Evolutionary conservation across 1,140 invertebrate genomes (phyloP), one percentile per base, ranked within the genome.

Genomic region (Chrysomallon squamiferum): DNA sequence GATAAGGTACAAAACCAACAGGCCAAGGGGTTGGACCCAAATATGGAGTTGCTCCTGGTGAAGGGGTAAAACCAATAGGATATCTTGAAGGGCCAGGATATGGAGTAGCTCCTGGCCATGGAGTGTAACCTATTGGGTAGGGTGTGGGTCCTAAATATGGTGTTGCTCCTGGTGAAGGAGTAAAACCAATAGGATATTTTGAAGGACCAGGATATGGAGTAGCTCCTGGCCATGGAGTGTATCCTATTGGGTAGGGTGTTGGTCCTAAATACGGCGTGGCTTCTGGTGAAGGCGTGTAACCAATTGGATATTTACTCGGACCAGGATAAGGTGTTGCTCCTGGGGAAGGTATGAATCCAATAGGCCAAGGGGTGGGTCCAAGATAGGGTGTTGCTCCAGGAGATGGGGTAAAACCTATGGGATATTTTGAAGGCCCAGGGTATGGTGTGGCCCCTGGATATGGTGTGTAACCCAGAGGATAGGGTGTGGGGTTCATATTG

Each of bases 351-450:
- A 22, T 47, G 25, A 20, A 47, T 47, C 45, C 45, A 15, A 47
- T 47, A 1, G 45, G 45, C 6, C 25, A 47, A 20, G 45, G 45
- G 45, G 45, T 47, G 25, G 45, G 45, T 47, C 45, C 45, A 47
- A 47, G 45, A 6, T 47, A 47, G 45, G 45, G 45, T 18, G 45
- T 47, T 20, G 45, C 45, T 47, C 45, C 45, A 15, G 45, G 45
- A 47, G 45, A 47, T 47, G 45, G 45, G n/a, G 45, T 47, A 22
- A 47, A 47, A 47, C 45, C 45, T 47, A 47, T 47, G n/a, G 45
- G 45, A 18, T 47, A 47, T 47, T 47, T 47, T 47, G 45, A 47
- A 20, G 45, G 45, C 9, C 45, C 45, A 20, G 45, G 45, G 15
- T 47, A 47, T 47, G 45, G 45, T 47, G 45, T 47, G n/a, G 45